Evolutionary conservation across 2,797 vertebrate species (phyloP).

Genomic region (Pangasius larnaudii): DNA sequence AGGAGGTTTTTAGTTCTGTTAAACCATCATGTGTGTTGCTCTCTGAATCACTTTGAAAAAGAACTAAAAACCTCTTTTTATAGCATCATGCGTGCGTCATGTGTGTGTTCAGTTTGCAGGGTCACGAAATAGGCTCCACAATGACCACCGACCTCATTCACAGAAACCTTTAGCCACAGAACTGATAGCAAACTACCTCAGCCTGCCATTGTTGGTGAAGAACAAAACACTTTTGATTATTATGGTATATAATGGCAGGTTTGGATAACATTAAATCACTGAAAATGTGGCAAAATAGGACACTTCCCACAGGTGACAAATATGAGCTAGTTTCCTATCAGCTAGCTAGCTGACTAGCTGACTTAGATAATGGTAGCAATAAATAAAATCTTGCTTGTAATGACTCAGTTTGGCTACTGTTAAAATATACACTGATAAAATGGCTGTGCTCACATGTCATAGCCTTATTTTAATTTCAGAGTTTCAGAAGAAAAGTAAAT

Average conservation of each 20-base stretch:
- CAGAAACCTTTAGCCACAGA: neutral
- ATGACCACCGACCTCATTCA: neutral
- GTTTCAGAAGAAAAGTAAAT: neutral
- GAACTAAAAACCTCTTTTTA: neutral
- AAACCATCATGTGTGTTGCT: neutral
- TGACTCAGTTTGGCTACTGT: neutral
- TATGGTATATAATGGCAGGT: neutral
- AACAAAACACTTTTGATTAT: neutral
- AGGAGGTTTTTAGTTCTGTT: neutral
- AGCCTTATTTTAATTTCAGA: neutral
- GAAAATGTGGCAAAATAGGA: neutral
- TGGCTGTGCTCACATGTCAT: neutral
- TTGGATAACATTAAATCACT: neutral
- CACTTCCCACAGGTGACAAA: neutral
- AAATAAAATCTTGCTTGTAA: neutral
- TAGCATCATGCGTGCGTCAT: neutral
- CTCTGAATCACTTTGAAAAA: neutral
- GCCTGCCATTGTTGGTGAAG: neutral
- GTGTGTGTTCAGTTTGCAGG: neutral
- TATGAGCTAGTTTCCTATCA: neutral
- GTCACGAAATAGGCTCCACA: neutral
- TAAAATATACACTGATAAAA: neutral
- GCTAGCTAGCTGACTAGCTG: neutral
- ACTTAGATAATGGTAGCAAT: neutral
- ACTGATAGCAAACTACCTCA: neutral